Conservation (phyloP, 2,113 vertebrate genomes). For the Callaeas wilsoni region DNA sequence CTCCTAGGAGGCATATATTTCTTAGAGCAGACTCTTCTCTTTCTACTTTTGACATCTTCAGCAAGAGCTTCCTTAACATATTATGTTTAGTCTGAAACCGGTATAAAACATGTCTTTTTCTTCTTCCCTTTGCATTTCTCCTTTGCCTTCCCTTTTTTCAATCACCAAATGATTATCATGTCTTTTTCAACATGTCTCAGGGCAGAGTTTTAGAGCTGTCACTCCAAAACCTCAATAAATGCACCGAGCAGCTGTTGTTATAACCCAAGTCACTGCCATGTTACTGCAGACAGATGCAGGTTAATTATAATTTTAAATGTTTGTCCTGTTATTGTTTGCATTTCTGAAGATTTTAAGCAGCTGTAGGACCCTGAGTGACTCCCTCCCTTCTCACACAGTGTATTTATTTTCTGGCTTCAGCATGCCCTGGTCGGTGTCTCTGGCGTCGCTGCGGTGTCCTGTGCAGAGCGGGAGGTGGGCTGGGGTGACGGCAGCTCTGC, state of each 20-base stretch:
- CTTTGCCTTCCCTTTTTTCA: background rate
- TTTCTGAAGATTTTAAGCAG: background rate
- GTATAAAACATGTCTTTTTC: background rate
- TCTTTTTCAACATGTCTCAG: background rate
- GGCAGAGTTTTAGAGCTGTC: background rate
- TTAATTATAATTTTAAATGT: background rate
- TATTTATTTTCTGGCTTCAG: background rate
- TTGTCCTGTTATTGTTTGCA: background rate
- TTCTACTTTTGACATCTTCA: background rate
- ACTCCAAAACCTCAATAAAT: background rate
- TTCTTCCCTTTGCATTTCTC: background rate
- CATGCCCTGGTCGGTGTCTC: accelerated
- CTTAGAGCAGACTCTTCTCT: background rate
- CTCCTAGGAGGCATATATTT: background rate
- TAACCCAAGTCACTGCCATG: background rate
- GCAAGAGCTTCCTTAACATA: background rate
- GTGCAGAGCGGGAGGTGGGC: background rate
- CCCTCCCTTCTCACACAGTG: background rate
- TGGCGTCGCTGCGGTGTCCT: accelerated
- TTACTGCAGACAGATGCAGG: background rate
- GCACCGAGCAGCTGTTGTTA: accelerated
- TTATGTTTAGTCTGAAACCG: background rate
- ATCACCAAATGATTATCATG: background rate
- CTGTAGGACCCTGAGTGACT: background rate
- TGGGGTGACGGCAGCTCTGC: background rate